Conservation (phyloP, 2,113 vertebrate genomes). For the Montifringilla adamsi region DNA sequence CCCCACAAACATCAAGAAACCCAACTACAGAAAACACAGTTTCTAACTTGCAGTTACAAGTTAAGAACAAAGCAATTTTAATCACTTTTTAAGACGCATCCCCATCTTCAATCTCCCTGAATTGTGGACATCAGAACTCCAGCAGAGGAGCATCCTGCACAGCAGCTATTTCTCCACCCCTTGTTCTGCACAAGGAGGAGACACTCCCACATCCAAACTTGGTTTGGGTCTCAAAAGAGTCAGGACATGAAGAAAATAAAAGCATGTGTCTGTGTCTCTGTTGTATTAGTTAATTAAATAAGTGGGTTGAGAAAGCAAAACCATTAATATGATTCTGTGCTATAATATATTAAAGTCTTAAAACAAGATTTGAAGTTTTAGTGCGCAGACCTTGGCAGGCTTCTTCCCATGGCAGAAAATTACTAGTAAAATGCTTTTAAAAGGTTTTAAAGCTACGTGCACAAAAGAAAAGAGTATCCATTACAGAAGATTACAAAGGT, state of each 20-base stretch:
- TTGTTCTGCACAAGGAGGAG: neutral
- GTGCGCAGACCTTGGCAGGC: neutral
- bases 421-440: neutral
- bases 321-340: neutral
- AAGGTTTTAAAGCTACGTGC: neutral
- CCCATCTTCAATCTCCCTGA: neutral
- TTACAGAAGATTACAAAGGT: neutral
- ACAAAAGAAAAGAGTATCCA: neutral
- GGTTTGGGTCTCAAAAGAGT: neutral
- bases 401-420: neutral
- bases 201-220: neutral
- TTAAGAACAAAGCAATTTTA: neutral
- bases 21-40: neutral
- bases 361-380: slow-evolving; percentile 1
- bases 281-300: slow-evolving; percentile 27
- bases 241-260: slow-evolving; percentile 1
- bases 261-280: neutral
- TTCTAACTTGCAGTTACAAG: neutral
- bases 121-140: neutral
- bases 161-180: neutral
- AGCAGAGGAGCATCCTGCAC: neutral
- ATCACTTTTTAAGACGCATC: neutral
- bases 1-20: neutral
- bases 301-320: slow-evolving; percentile 32
- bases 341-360: neutral